Evolutionary conservation across 2,888 invertebrate genomes (phyloP).

Genomic region (Hanleya hanleyi): DNA sequence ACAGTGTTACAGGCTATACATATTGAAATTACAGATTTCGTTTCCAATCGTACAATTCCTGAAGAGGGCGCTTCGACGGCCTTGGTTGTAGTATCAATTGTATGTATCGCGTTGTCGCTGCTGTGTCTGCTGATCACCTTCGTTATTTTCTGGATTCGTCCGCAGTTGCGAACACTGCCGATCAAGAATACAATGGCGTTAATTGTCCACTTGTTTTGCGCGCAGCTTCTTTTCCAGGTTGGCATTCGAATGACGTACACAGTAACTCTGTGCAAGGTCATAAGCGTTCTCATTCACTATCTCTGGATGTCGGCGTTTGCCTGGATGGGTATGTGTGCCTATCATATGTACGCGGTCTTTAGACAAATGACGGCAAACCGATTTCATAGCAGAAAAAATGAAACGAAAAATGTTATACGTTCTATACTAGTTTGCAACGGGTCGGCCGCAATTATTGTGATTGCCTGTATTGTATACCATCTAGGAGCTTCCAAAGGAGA

Average conservation of each 20-base stretch:
- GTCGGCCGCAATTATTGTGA: neutral
- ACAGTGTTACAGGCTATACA: neutral
- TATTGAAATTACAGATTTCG: neutral
- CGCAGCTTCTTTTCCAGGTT: slow-evolving; percentile 6
- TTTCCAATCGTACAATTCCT: too few relatives aligned
- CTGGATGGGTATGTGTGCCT: neutral
- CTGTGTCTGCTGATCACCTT: neutral
- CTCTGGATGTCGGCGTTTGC: neutral
- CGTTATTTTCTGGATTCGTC: neutral
- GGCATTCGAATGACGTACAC: neutral
- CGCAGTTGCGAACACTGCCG: neutral
- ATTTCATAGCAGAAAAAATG: neutral
- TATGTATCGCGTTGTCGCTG: slow-evolving; percentile 4
- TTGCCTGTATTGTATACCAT: neutral
- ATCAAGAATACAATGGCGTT: neutral
- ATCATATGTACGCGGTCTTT: slow-evolving; percentile 6
- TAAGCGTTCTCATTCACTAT: slow-evolving; percentile 4
- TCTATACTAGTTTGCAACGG: neutral
- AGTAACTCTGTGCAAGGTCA: neutral
- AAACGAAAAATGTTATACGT: neutral
- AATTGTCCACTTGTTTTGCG: neutral
- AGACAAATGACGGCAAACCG: neutral
- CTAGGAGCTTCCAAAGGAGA: neutral
- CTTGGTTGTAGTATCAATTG: neutral
- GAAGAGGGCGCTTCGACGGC: too few relatives aligned